Percentiles rank a stretch among this genome's conserved stretches.
Conservation (phyloP, 2,888 invertebrate genomes). For the Omphaloscelis lunosa region DNA sequence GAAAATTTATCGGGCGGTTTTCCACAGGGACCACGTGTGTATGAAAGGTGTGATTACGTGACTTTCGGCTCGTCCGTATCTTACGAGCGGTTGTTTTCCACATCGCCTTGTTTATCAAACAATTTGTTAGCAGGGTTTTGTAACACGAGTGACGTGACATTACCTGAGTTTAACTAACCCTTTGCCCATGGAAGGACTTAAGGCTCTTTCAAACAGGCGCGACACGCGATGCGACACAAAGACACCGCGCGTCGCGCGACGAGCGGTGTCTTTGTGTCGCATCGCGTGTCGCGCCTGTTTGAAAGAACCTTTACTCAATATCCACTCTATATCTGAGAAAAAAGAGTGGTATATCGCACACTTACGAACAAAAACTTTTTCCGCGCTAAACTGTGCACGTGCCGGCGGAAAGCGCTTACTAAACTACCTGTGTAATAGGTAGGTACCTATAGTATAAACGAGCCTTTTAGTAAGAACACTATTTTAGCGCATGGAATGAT, state of each 20-base stretch:
- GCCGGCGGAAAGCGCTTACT: neutral
- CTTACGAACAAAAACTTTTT: slow-evolving; percentile 8
- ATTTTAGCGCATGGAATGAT: neutral
- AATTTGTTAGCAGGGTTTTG: slow-evolving; percentile 18
- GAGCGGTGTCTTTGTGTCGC: too few relatives aligned
- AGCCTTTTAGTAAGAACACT: neutral
- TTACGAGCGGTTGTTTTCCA: slow-evolving; percentile 8
- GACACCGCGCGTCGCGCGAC: too few relatives aligned
- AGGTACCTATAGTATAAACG: too few relatives aligned
- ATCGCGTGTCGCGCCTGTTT: too few relatives aligned
- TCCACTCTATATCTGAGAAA: neutral
- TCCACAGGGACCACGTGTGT: slow-evolving; percentile 5
- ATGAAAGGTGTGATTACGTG: slow-evolving; percentile 29
- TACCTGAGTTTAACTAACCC: neutral
- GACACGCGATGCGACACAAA: too few relatives aligned
- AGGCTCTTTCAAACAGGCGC: too few relatives aligned
- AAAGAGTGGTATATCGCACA: neutral
- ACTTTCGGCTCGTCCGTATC: slow-evolving; percentile 29
- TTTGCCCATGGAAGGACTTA: neutral
- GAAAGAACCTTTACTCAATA: too few relatives aligned
- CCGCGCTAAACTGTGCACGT: neutral
- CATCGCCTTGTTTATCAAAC: slow-evolving; percentile 21
- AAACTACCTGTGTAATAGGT: neutral
- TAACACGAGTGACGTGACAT: neutral
- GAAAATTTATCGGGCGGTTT: neutral